Conservation (phyloP, 2,113 vertebrate species). For the Tinamus guttatus region DNA sequence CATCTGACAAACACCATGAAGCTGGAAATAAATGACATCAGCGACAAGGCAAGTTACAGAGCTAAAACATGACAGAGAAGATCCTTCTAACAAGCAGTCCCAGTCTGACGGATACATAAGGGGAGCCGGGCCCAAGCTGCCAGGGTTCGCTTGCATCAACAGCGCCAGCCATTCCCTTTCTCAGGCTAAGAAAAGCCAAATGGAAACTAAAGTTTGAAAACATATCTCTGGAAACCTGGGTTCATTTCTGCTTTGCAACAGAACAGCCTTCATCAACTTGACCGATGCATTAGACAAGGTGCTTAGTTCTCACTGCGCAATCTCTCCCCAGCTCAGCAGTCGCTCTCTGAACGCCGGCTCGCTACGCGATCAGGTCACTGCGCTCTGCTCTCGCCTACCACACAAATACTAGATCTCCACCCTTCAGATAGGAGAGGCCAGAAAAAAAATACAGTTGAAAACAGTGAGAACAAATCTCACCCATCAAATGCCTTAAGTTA, state of each 20-base stretch:
- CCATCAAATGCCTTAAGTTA: background rate
- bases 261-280: background rate
- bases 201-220: constrained; percentile 47
- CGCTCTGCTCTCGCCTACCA: background rate
- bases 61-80: constrained; percentile 39
- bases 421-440: background rate
- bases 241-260: background rate
- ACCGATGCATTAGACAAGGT: background rate
- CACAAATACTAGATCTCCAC: background rate
- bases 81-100: constrained; percentile 23
- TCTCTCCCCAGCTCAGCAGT: background rate
- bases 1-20: constrained; percentile 2
- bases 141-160: constrained; percentile 55
- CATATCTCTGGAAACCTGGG: constrained; percentile 4
- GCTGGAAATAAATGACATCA: constrained; percentile 43
- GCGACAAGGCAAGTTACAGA: constrained; percentile 34
- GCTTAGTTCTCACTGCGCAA: background rate
- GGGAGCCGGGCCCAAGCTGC: constrained; percentile 27
- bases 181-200: constrained; percentile 41
- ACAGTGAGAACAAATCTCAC: background rate
- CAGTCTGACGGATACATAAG: background rate
- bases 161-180: constrained; percentile 40
- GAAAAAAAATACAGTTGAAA: background rate
- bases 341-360: background rate
- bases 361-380: background rate